These are phyloP conservation scores for Lerista edwardsae DNA, from an alignment of 2,797 vertebrate genomes.

Conservation along the genomic window DNA sequence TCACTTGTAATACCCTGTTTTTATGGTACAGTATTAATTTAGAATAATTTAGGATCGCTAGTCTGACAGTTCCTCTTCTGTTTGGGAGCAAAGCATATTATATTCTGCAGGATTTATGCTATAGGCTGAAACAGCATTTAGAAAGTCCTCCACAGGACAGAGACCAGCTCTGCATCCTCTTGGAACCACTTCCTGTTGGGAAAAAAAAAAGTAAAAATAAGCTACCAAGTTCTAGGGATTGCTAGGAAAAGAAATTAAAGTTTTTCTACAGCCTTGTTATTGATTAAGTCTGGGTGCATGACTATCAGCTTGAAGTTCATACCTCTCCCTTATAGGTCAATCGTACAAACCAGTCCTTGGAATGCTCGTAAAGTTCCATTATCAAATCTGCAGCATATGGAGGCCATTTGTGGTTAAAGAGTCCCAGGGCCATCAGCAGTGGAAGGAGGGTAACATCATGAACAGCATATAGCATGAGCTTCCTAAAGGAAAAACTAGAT, in stretches of 20 bases:
- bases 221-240: not conserved
- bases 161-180: slow-evolving; percentile 86
- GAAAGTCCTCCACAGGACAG: slow-evolving; percentile 90
- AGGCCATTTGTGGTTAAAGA: slow-evolving; percentile 92
- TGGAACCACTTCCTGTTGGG: slow-evolving; percentile 85
- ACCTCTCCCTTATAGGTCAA: slow-evolving; percentile 88
- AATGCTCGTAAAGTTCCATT: slow-evolving; percentile 87
- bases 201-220: slow-evolving; percentile 37
- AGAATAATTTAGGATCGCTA: slow-evolving; percentile 43
- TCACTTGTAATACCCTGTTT: not conserved
- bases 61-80: not conserved
- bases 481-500: slow-evolving; percentile 76
- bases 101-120: slow-evolving; percentile 80
- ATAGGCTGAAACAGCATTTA: slow-evolving; percentile 79
- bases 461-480: slow-evolving; percentile 88
- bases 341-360: slow-evolving; percentile 87
- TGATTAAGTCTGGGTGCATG: not conserved
- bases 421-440: slow-evolving; percentile 87
- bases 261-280: not conserved
- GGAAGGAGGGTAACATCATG: slow-evolving; percentile 92
- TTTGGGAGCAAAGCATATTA: slow-evolving; percentile 75
- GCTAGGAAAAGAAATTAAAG: not conserved
- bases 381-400: slow-evolving; percentile 89
- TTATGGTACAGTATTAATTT: slow-evolving; percentile 9
- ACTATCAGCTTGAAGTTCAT: slow-evolving; percentile 26